phyloP scores from a whole-genome alignment of 2,797 vertebrate genomes.

The Pangasius djambal region DNA sequence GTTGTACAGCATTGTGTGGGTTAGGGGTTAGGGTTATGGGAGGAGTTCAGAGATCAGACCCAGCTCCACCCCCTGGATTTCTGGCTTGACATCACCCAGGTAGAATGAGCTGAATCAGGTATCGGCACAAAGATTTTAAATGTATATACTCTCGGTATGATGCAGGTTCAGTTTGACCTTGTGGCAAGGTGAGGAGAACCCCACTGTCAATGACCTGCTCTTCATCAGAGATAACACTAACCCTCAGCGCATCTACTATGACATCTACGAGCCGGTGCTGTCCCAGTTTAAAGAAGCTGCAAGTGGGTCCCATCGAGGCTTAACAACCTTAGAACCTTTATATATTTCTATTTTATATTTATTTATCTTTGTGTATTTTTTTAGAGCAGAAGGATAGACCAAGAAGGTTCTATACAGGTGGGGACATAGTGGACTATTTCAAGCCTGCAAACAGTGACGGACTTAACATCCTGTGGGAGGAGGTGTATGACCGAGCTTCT shows the following conservation, averaged over 20 bases:
- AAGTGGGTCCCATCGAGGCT: slow-evolving; percentile 66
- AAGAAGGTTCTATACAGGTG: slow-evolving; percentile 76
- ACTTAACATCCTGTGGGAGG: slow-evolving; percentile 69
- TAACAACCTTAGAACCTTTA: not conserved
- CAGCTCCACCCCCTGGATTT: not conserved
- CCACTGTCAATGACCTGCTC: slow-evolving; percentile 78
- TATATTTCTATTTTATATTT: not conserved
- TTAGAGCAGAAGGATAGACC: slow-evolving; percentile 62
- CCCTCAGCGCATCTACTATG: slow-evolving; percentile 79
- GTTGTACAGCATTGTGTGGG: not conserved
- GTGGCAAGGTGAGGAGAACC: slow-evolving; percentile 79
- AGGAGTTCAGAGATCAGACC: not conserved
- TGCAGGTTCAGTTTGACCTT: slow-evolving; percentile 83
- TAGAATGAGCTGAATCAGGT: not conserved
- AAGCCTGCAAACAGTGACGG: slow-evolving; percentile 61
- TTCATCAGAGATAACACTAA: slow-evolving; percentile 82
- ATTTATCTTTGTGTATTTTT: not conserved
- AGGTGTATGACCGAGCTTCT: slow-evolving; percentile 57
- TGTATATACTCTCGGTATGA: slow-evolving; percentile 12
- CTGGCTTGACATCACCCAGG: not conserved
- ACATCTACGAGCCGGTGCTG: slow-evolving; percentile 83
- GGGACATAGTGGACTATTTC: slow-evolving; percentile 76
- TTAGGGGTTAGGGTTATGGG: not conserved
- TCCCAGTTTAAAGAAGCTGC: slow-evolving; percentile 78
- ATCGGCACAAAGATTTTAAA: not conserved